Conservation (phyloP, 2,113 vertebrate genomes). For the Corythornis madagascariensis region DNA sequence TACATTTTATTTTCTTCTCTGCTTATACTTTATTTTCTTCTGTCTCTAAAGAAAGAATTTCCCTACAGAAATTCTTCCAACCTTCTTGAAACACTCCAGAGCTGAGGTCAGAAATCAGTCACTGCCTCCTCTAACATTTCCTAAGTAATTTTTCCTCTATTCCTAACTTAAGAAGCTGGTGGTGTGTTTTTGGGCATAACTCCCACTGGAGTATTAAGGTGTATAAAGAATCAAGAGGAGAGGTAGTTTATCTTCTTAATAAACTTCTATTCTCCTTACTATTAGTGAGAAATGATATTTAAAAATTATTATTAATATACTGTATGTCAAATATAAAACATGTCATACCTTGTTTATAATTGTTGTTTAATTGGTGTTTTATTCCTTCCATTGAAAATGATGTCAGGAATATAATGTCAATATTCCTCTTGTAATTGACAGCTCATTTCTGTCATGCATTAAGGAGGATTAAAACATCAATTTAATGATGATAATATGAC, state of each 20-base stretch:
- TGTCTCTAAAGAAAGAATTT: neutral
- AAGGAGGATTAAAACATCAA: slow-evolving; percentile 67
- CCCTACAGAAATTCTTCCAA: neutral
- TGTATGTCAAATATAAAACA: slow-evolving; percentile 66
- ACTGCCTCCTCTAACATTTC: neutral
- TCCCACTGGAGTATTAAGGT: neutral
- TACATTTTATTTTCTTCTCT: neutral
- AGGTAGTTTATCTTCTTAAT: slow-evolving; percentile 47
- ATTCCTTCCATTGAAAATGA: slow-evolving; percentile 66
- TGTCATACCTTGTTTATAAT: slow-evolving; percentile 69
- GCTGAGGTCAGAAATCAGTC: neutral
- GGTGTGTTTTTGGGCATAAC: neutral
- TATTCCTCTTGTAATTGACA: slow-evolving; percentile 73
- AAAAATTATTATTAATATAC: slow-evolving; percentile 40
- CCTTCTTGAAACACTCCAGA: neutral
- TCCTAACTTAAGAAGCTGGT: neutral
- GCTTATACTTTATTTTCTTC: neutral
- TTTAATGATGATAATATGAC: slow-evolving; percentile 66
- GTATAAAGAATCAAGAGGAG: neutral
- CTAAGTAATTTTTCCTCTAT: neutral
- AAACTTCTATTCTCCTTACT: slow-evolving; percentile 39
- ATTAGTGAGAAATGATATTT: slow-evolving; percentile 19
- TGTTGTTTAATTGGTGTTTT: slow-evolving; percentile 75
- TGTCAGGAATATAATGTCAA: slow-evolving; percentile 73
- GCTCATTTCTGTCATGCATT: slow-evolving; percentile 72